phyloP scores from a whole-genome alignment of 2,888 invertebrate genomes.

The Phortica magna region DNA sequence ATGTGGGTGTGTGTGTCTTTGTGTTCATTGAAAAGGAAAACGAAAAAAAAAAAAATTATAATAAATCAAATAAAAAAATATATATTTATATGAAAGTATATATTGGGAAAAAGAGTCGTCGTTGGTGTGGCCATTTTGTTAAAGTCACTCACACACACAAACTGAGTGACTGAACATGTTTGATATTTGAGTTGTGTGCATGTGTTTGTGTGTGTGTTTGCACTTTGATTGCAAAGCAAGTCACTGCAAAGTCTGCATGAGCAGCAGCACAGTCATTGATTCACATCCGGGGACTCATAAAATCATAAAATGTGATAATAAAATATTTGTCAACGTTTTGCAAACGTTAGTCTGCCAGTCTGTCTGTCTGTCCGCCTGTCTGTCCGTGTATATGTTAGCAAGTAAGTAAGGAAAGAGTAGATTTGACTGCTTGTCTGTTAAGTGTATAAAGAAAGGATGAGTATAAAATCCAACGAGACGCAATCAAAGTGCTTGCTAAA shows the following conservation, averaged over 20 bases:
- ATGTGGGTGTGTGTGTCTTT: background rate
- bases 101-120: background rate
- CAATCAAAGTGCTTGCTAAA: constrained; percentile 69
- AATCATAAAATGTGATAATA: constrained; percentile 72
- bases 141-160: background rate
- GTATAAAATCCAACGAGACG: constrained; percentile 51
- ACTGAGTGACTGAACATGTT: background rate
- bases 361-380: background rate
- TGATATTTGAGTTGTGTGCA: background rate
- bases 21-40: background rate
- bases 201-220: constrained; percentile 13
- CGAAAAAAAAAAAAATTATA: background rate
- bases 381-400: background rate
- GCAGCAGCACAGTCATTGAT: constrained; percentile 53
- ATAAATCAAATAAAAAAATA: constrained; percentile 16
- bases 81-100: background rate
- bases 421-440: no score
- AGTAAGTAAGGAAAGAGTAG: background rate
- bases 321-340: constrained; percentile 72
- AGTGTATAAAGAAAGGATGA: background rate
- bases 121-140: background rate
- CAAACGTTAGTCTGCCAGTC: constrained; percentile 37
- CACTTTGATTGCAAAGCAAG: constrained; percentile 30
- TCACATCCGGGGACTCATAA: constrained; percentile 73
- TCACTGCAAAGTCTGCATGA: background rate